phyloP scores from a whole-genome alignment of 2,888 invertebrate genomes.

The Macropis europaea region DNA sequence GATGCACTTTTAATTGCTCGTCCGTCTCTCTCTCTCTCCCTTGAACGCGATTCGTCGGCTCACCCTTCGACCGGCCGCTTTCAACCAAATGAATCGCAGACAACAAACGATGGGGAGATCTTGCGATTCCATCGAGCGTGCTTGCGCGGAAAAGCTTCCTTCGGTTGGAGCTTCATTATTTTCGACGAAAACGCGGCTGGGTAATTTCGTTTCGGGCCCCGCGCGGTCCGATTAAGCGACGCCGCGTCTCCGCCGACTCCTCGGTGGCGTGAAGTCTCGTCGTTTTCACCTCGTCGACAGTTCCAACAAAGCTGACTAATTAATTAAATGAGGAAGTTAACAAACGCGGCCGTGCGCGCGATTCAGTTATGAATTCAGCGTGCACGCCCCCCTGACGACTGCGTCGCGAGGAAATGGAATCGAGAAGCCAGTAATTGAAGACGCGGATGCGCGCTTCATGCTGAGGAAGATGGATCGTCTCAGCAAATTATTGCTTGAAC shows the following conservation, averaged over 20 bases:
- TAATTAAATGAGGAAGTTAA: slow-evolving; percentile 5
- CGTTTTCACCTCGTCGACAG: background rate
- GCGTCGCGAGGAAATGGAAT: no score
- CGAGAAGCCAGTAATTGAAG: no score
- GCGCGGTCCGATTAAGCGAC: background rate
- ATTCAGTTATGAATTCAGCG: background rate
- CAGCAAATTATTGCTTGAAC: no score
- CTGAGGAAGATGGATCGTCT: no score
- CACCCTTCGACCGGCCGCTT: background rate
- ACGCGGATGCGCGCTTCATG: no score
- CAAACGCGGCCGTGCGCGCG: background rate
- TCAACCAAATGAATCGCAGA: no score
- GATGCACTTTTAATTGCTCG: slow-evolving; percentile 56
- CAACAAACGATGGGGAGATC: no score
- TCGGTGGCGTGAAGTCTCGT: no score
- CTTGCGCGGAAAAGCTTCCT: background rate
- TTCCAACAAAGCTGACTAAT: background rate
- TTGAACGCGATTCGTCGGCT: background rate
- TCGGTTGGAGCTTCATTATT: background rate
- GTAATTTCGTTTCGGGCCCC: slow-evolving; percentile 1
- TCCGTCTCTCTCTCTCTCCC: background rate
- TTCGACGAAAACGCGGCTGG: no score
- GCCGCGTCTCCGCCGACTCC: background rate
- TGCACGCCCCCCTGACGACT: no score
- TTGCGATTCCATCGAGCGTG: no score